These are phyloP conservation scores for Ectobius pallidus DNA, from an alignment of 2,888 invertebrate species.

Conservation along the genomic window DNA sequence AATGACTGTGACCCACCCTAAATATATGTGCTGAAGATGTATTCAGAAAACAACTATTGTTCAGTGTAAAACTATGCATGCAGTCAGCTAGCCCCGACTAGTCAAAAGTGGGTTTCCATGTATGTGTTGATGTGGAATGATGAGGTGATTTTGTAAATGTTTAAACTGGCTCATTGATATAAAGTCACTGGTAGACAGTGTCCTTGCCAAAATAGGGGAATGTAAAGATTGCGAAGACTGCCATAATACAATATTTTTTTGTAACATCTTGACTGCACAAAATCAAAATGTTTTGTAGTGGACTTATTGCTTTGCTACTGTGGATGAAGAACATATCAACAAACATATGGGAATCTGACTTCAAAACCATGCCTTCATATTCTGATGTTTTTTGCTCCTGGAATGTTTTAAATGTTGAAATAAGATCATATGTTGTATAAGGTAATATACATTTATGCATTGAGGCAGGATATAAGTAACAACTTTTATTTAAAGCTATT, in stretches of 20 bases:
- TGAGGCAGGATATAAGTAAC: neutral
- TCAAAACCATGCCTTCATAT: slow-evolving; percentile 1
- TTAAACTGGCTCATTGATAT: neutral
- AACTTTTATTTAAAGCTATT: too few relatives aligned
- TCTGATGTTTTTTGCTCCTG: neutral
- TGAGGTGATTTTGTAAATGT: slow-evolving; percentile 11
- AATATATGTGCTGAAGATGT: neutral
- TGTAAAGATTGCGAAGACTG: neutral
- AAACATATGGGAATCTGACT: slow-evolving; percentile 3
- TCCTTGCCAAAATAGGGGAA: neutral
- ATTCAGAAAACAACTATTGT: neutral
- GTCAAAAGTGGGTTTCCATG: slow-evolving; percentile 19
- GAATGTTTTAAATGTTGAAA: slow-evolving; percentile 10
- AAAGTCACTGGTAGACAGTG: neutral
- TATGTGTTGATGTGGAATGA: slow-evolving; percentile 22
- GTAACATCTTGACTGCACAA: slow-evolving; percentile 12
- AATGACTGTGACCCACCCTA: slow-evolving; percentile 10
- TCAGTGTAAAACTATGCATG: neutral
- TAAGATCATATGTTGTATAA: neutral
- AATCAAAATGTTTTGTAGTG: slow-evolving; percentile 6
- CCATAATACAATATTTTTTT: slow-evolving; percentile 1
- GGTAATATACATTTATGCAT: slow-evolving; percentile 7
- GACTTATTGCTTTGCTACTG: neutral
- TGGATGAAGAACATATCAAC: slow-evolving; percentile 6
- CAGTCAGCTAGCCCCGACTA: neutral